Percentiles rank a stretch among this genome's conserved stretches.
Conservation (phyloP, 2,797 vertebrate species). For the Pipistrellus pipistrellus region DNA sequence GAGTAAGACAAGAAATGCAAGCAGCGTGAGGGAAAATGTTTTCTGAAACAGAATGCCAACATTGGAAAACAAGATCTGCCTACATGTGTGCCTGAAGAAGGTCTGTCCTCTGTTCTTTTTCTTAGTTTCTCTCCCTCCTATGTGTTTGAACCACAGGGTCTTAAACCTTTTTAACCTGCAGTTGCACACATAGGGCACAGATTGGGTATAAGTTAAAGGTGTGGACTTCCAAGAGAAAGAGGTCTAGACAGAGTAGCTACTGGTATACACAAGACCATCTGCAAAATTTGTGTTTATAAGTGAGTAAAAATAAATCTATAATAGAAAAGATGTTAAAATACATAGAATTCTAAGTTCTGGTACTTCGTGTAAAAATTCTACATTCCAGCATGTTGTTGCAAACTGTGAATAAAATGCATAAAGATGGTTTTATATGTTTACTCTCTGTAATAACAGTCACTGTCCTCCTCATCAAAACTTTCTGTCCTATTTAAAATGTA, state of each 20-base stretch:
- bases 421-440: slow-evolving; percentile 37
- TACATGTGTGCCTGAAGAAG: not conserved
- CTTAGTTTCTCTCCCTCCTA: not conserved
- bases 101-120: not conserved
- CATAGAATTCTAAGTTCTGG: slow-evolving; percentile 15
- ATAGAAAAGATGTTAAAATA: not conserved
- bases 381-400: not conserved
- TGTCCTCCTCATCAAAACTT: slow-evolving; percentile 68
- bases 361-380: slow-evolving; percentile 26
- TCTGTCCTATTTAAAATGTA: slow-evolving; percentile 68
- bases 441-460: not conserved
- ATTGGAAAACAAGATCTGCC: not conserved
- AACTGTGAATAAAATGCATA: slow-evolving; percentile 46
- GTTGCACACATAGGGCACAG: not conserved
- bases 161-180: not conserved
- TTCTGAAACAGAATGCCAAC: not conserved
- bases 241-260: not conserved
- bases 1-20: not conserved
- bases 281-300: not conserved
- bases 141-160: not conserved
- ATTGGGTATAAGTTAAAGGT: not conserved
- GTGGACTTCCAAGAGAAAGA: not conserved
- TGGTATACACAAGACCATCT: not conserved
- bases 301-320: not conserved
- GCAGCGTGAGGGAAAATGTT: not conserved